Evolutionary conservation across 2,888 invertebrate species (phyloP), one percentile per base, ranked within the genome.

Genomic region (Campoplex nolae): DNA sequence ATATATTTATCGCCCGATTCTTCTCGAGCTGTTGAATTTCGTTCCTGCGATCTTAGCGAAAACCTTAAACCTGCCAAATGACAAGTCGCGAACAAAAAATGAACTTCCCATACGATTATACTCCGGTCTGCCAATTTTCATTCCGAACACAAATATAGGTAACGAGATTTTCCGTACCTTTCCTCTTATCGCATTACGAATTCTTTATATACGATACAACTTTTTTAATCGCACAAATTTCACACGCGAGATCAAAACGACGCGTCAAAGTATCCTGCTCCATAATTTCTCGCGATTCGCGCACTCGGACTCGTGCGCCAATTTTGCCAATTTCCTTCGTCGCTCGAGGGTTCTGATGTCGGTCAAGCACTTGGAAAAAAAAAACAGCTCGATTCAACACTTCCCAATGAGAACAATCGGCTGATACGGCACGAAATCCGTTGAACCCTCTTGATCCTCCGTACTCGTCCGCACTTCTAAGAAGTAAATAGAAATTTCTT

Each of bases 91-190:
- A 23, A 8, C 6, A 38, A 77, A 67, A 23, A 71, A 68, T 56
- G 58, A 68, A 65, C 65, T 32, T 54, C 62, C 18, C 67, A 16
- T 67, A 32, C 13, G 4, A 13, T 13, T 28, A 18, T 28, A 32
- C 23, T 35, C 58, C 65, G 74, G 58, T 48, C 68, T 75, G 67
- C 73, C 73, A 85, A 85, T 85, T 85, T 81, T 81, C 56, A 38
- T 23, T 77, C 23, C 54, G 62, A 45, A 51, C 45, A 73, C 76
- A 81, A 85, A 85, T 81, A 77, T 81, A 77, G 42, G 71, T 35
- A 65, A 76, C 65, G 80, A 73, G 71, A 67, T 85, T 73, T 42
- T 58, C 11, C 56, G 8, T 73, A n/a, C 73, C 8, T 35, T 35
- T 54, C 11, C 1, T 73, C 6, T 62, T 16, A 13, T 16, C 16